phyloP scores from a whole-genome alignment of 92 coral and sea anemone genomes.

The Phenganax stokvisi region DNA sequence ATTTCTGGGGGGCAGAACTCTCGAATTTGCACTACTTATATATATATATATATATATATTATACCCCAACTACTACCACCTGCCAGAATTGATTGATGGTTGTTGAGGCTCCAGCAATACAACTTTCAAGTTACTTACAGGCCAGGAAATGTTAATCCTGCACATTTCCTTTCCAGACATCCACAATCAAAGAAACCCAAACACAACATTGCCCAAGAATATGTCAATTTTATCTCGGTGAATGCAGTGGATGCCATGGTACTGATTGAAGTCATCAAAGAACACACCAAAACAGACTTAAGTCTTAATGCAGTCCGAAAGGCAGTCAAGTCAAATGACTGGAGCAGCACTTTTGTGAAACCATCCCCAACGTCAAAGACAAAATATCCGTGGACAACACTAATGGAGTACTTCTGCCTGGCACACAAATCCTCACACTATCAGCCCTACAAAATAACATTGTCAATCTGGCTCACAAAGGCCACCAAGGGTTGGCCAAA shows the following conservation, averaged over 20 bases:
- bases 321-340: not conserved
- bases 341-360: no score
- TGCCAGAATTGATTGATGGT: not conserved
- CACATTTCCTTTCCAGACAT: no score
- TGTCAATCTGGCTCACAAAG: constrained; percentile 1
- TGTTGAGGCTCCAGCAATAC: not conserved
- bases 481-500: constrained; percentile 21
- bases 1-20: no score
- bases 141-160: not conserved
- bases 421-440: not conserved
- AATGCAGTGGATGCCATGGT: not conserved
- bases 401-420: constrained; percentile 2
- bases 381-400: constrained; percentile 12
- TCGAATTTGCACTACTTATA: no score
- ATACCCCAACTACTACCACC: not conserved
- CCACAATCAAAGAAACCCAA: constrained; percentile 4
- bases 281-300: not conserved
- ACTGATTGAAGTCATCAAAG: not conserved
- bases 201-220: not conserved
- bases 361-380: not conserved
- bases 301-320: constrained; percentile 1
- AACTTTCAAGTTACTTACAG: not conserved
- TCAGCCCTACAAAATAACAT: not conserved
- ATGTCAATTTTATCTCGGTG: constrained; percentile 2
- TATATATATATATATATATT: constrained; percentile 31